Evolutionary conservation across 2,888 invertebrate species (phyloP), one percentile per base, ranked within the genome.

Genomic region (Kuschelorhynchus macadamiae): DNA sequence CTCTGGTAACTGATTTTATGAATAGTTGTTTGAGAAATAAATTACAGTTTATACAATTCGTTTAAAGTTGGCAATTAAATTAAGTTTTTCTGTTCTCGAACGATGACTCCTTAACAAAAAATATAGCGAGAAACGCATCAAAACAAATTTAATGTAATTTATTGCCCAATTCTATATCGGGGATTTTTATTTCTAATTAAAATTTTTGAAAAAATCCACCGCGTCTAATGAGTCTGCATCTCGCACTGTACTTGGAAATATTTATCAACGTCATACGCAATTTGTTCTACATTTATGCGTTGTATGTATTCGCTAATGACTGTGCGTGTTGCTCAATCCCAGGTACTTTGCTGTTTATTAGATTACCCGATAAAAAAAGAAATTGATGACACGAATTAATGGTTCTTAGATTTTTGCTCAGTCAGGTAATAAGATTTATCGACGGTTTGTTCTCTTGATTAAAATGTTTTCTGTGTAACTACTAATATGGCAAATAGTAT

Each of bases 251-350:
- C 60, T 60, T 66, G 60, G 66, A 47, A 46, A 55, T 53, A 66
- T 66, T 49, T 41, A 66, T 66, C 66, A 60, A 66, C 33, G 66
- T 61, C 60, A 55, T 55, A 60, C 60, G 66, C 60, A 66, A 66
- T 66, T 66, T 66, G 66, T 66, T 66, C 66, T 61, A 66, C 66
- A 66, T 66, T 53, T 60, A 55, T 61, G 59, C 49, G 42, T 14
- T 17, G 17, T 17, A 17, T 42, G 16, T 42, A 16, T 17, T 42
- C 16, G 42, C 42, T 42, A 42, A 42, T 42, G 42, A 42, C 12
- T 46, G 61, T 52, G 30, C 52, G 62, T 47, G 62, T 64, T 64
- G 56, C 56, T 56, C 64, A 64, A 64, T 63, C 55, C 21, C 36
- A 16, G 44, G 47, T 56, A 64, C 49, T 57, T 50, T 56, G 42